phyloP scores from a whole-genome alignment of 2,888 invertebrate genomes.

The Cyclophora punctaria region DNA sequence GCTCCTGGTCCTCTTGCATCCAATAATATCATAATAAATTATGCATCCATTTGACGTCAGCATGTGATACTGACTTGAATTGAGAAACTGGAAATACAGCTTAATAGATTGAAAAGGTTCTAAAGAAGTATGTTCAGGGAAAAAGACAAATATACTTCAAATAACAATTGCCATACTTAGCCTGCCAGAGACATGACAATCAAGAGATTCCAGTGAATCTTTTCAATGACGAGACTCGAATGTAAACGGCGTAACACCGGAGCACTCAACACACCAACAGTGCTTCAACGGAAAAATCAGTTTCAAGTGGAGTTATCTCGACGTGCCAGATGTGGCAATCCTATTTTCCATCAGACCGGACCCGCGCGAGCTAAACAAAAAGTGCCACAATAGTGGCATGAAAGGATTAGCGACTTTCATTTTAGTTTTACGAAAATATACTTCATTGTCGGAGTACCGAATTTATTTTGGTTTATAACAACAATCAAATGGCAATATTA shows the following conservation, averaged over 20 bases:
- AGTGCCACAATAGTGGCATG: conserved; percentile 8
- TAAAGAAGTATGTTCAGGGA: too few relatives aligned
- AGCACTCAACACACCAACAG: conserved; percentile 18
- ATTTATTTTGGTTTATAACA: neutral
- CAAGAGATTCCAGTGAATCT: conserved; percentile 1
- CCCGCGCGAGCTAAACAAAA: conserved; percentile 7
- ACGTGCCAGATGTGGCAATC: conserved; percentile 31
- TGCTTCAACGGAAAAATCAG: conserved; percentile 24
- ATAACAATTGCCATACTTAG: too few relatives aligned
- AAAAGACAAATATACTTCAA: too few relatives aligned
- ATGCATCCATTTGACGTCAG: neutral
- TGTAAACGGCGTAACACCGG: conserved; percentile 7
- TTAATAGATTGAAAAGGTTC: too few relatives aligned
- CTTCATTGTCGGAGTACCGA: too few relatives aligned
- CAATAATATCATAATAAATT: neutral
- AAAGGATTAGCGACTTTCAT: conserved; percentile 16
- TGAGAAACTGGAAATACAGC: too few relatives aligned
- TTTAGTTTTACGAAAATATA: neutral
- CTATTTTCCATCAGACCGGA: conserved; percentile 28
- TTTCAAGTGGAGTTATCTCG: conserved; percentile 26
- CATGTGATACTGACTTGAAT: too few relatives aligned
- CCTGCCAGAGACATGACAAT: neutral
- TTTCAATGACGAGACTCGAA: neutral
- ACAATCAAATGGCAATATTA: neutral
- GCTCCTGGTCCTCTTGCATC: neutral